Evolutionary conservation across 2,797 vertebrate genomes (phyloP).

Genomic region (Enteromius viviparus): DNA sequence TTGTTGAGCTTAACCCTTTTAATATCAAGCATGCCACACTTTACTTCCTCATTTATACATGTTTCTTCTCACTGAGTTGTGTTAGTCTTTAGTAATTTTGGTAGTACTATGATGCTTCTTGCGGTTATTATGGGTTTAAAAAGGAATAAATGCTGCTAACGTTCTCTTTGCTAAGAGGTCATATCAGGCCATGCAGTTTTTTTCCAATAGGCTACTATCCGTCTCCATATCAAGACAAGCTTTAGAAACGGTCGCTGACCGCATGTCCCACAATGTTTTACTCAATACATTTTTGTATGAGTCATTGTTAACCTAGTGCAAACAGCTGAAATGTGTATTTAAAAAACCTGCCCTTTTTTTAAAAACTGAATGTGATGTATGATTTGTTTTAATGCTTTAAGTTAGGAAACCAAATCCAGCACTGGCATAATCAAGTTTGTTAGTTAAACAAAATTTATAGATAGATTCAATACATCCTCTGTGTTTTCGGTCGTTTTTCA

Average conservation of each 20-base stretch:
- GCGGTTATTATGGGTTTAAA: neutral
- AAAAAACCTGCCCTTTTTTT: neutral
- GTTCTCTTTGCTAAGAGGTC: neutral
- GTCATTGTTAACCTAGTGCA: conserved; percentile 33
- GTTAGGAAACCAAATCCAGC: neutral
- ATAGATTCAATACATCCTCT: conserved; percentile 17
- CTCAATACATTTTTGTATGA: conserved; percentile 38
- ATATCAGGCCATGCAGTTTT: conserved; percentile 8
- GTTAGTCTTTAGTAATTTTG: neutral
- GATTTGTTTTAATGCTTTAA: neutral
- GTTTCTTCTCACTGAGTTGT: neutral
- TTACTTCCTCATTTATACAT: neutral
- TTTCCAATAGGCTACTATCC: conserved; percentile 4
- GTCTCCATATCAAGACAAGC: conserved; percentile 19
- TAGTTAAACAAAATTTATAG: neutral
- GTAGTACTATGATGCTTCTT: neutral
- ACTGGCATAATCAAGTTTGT: neutral
- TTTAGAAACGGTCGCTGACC: conserved; percentile 36
- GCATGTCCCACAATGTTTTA: conserved; percentile 65
- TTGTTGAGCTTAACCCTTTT: neutral
- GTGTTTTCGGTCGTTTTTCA: conserved; percentile 14
- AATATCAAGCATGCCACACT: neutral
- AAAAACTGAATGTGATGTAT: neutral
- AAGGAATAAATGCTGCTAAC: neutral
- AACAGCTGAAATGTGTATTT: conserved; percentile 39